These are phyloP conservation scores for Malurus leucopterus DNA, from an alignment of 2,797 vertebrate genomes.

Conservation along the genomic window DNA sequence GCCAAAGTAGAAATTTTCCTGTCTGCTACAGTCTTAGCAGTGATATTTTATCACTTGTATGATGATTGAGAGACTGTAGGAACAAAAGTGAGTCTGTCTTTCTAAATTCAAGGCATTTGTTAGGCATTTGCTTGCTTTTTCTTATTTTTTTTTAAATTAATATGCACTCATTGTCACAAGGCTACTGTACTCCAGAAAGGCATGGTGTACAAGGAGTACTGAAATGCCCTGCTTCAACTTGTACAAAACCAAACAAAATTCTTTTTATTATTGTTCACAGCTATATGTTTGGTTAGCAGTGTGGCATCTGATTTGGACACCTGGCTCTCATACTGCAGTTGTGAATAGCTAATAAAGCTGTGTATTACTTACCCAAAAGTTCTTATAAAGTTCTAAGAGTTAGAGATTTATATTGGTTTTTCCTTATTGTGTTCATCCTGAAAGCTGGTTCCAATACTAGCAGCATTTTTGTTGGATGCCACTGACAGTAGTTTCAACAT, in stretches of 20 bases:
- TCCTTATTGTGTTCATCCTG: not conserved
- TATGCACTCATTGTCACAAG: not conserved
- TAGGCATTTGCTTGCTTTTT: not conserved
- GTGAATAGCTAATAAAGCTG: not conserved
- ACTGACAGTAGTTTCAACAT: not conserved
- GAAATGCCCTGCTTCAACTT: not conserved
- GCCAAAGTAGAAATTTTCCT: not conserved
- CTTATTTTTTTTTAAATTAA: not conserved
- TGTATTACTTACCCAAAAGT: not conserved
- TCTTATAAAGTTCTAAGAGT: not conserved
- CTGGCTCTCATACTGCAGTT: not conserved
- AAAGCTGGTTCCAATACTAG: not conserved
- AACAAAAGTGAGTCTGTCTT: not conserved
- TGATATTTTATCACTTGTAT: not conserved
- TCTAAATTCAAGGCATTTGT: not conserved
- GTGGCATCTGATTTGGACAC: not conserved
- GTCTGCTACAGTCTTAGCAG: not conserved
- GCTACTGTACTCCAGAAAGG: not conserved
- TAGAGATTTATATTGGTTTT: not conserved
- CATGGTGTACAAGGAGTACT: not conserved
- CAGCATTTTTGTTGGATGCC: not conserved
- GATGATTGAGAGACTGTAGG: not conserved
- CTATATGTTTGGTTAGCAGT: not conserved
- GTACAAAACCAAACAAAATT: not conserved
- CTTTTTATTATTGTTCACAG: not conserved